A percentile compares a stretch with the other conserved stretches of the same genome.
Evolutionary conservation across 2,113 vertebrate genomes (phyloP).

Genomic region (Halcyon senegalensis): DNA sequence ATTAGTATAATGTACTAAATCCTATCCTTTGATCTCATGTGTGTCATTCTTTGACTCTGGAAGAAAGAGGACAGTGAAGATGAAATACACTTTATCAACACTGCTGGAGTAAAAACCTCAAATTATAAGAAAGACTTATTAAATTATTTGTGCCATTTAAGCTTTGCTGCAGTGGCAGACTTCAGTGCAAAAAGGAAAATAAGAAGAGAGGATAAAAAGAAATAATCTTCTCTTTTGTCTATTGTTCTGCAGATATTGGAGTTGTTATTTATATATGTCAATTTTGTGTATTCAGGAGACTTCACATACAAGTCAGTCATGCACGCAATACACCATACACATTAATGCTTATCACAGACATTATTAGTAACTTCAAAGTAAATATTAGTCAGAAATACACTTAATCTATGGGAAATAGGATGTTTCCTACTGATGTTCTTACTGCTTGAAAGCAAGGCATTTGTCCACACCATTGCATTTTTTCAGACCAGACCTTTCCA

Average conservation of each 20-base stretch:
- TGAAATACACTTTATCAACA: conserved; percentile 16
- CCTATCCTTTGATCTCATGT: conserved; percentile 19
- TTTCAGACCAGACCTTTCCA: neutral
- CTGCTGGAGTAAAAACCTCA: conserved; percentile 16
- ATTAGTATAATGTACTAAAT: neutral
- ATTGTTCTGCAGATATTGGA: neutral
- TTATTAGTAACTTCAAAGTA: neutral
- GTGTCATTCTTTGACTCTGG: neutral
- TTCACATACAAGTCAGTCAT: neutral
- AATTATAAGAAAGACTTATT: conserved; percentile 11
- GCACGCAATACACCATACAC: neutral
- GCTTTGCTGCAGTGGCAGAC: neutral
- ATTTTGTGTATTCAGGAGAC: neutral
- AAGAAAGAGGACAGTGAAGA: neutral
- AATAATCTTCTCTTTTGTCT: neutral
- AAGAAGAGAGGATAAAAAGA: neutral
- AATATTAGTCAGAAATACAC: neutral
- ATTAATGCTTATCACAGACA: neutral
- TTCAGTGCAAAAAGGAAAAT: neutral
- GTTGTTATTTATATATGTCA: neutral
- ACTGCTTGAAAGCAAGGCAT: neutral
- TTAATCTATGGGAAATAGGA: neutral
- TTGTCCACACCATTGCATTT: neutral
- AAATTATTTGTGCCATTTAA: neutral
- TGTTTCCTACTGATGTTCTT: neutral